These are phyloP conservation scores for Knipowitschia caucasica DNA, from an alignment of 2,797 vertebrate species.

Conservation along the genomic window DNA sequence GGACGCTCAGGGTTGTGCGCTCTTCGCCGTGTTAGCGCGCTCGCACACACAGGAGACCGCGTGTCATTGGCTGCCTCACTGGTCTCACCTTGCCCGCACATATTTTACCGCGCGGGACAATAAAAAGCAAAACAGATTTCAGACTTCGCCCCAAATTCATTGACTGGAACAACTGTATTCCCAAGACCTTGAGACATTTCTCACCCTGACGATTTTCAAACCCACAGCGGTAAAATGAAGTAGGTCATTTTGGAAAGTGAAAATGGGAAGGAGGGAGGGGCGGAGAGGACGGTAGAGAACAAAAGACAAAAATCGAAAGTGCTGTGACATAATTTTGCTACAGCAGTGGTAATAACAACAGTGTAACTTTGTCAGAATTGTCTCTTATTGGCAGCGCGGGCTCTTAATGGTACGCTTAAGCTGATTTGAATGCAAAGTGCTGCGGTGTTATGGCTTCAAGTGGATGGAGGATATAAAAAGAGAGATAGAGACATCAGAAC, in stretches of 20 bases:
- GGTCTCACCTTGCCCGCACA: slow-evolving; percentile 72
- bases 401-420: slow-evolving; percentile 26
- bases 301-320: slow-evolving; percentile 46
- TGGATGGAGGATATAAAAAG: slow-evolving; percentile 34
- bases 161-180: slow-evolving; percentile 80
- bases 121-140: slow-evolving; percentile 80
- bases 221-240: slow-evolving; percentile 72
- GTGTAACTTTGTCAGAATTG: slow-evolving; percentile 31
- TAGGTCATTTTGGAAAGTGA: slow-evolving; percentile 74
- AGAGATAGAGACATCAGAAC: slow-evolving; percentile 49
- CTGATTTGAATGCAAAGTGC: slow-evolving; percentile 24
- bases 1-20: slow-evolving; percentile 50
- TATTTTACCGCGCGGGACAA: slow-evolving; percentile 73
- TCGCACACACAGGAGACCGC: slow-evolving; percentile 61
- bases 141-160: slow-evolving; percentile 76
- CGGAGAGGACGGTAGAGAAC: slow-evolving; percentile 36
- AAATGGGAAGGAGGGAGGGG: slow-evolving; percentile 25
- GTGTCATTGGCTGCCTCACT: slow-evolving; percentile 72
- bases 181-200: slow-evolving; percentile 79
- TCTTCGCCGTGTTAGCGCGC: slow-evolving; percentile 67
- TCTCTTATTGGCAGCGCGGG: not conserved
- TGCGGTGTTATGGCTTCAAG: slow-evolving; percentile 25
- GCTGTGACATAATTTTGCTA: slow-evolving; percentile 56
- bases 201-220: slow-evolving; percentile 74
- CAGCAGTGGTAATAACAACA: slow-evolving; percentile 35